Conservation (phyloP, 2,113 vertebrate genomes). For the Ramphastos sulfuratus region DNA sequence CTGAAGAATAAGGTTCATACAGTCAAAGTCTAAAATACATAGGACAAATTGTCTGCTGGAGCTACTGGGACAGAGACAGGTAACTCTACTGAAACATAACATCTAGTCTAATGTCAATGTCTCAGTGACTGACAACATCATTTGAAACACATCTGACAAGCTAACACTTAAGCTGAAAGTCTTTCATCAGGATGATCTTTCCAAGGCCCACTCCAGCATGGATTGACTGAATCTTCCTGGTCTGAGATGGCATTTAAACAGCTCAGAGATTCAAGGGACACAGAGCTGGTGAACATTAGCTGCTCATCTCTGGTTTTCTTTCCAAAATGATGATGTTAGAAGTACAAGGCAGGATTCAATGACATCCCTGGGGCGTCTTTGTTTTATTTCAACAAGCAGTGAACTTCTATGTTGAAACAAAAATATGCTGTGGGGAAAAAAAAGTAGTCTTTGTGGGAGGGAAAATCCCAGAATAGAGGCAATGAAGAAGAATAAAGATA, state of each 20-base stretch:
- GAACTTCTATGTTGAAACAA: slow-evolving; percentile 6
- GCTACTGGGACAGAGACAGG: background rate
- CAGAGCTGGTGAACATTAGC: background rate
- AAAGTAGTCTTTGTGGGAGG: background rate
- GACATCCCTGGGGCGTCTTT: background rate
- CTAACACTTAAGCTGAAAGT: background rate
- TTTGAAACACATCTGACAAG: background rate
- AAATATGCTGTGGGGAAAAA: background rate
- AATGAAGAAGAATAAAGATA: background rate
- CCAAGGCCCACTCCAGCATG: background rate
- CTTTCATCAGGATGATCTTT: background rate
- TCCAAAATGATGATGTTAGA: background rate
- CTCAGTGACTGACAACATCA: background rate
- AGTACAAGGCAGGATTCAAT: background rate
- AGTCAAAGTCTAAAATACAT: background rate
- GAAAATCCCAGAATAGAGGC: background rate
- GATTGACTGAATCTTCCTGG: background rate
- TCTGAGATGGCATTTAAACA: background rate
- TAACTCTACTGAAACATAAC: background rate
- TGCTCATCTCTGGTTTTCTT: background rate
- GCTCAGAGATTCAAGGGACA: background rate
- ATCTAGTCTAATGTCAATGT: background rate
- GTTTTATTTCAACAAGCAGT: slow-evolving; percentile 7
- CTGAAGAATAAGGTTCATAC: background rate
- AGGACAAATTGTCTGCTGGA: background rate